A percentile compares a stretch with the other conserved stretches of the same genome.
Evolutionary conservation across 2,797 vertebrate genomes (phyloP).

Genomic region (Rhyacichthys aspro): DNA sequence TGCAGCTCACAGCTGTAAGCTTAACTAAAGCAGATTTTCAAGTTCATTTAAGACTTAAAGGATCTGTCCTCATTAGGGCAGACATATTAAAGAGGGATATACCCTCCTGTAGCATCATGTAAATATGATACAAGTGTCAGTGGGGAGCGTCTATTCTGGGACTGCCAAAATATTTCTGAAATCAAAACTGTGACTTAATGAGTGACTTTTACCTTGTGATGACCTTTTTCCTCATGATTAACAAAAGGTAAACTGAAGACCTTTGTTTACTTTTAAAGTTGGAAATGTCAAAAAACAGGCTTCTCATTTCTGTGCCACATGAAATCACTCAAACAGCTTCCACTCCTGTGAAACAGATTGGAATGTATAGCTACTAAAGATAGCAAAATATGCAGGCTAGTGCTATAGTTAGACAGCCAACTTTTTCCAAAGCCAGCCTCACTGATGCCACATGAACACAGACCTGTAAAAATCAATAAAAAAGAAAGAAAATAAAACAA

Average conservation of each 20-base stretch:
- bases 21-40: constrained; percentile 21
- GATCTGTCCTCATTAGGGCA: constrained; percentile 1
- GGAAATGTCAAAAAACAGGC: not conserved
- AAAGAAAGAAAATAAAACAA: no score
- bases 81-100: constrained; percentile 12
- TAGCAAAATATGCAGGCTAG: constrained; percentile 69
- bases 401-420: constrained; percentile 68
- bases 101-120: constrained; percentile 19
- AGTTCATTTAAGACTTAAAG: constrained; percentile 1
- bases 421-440: constrained; percentile 58
- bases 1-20: not conserved
- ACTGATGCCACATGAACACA: constrained; percentile 28
- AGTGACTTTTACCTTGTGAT: no score
- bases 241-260: no score
- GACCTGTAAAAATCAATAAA: constrained; percentile 1
- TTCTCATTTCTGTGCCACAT: constrained; percentile 40
- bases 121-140: constrained; percentile 37
- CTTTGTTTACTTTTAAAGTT: not conserved
- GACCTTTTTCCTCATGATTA: no score
- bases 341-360: constrained; percentile 63
- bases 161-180: constrained; percentile 45
- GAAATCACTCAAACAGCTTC: constrained; percentile 68
- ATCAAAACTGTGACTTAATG: constrained; percentile 25
- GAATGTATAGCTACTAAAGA: constrained; percentile 67
- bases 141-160: constrained; percentile 59